These are phyloP conservation scores for Tolypeutes matacus DNA, from an alignment of 2,797 vertebrate genomes.

Conservation along the genomic window DNA sequence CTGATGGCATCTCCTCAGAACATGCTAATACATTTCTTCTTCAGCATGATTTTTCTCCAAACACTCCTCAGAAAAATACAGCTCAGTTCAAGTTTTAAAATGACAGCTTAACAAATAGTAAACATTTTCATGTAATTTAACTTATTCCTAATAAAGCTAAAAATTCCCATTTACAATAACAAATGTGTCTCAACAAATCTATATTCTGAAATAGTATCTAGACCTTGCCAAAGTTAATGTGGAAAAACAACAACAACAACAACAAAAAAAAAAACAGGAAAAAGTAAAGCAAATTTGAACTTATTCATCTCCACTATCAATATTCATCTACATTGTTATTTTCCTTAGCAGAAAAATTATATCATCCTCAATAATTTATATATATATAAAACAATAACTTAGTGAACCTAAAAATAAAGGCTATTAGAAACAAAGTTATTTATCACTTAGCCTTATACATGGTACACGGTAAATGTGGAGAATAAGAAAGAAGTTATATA, in stretches of 20 bases:
- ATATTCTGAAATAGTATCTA: background rate
- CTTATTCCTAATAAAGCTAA: slow-evolving; percentile 47
- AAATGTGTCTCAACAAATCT: slow-evolving; percentile 45
- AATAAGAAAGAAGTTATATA: background rate
- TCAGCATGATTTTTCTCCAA: slow-evolving; percentile 30
- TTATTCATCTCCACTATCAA: slow-evolving; percentile 8
- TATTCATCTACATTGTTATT: slow-evolving; percentile 35
- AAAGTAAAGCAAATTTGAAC: slow-evolving; percentile 9
- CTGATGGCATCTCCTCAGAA: slow-evolving; percentile 50
- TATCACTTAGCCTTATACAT: background rate
- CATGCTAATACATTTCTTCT: background rate
- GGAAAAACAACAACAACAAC: no score
- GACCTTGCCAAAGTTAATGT: slow-evolving; percentile 32
- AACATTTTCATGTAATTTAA: slow-evolving; percentile 59
- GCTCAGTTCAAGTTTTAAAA: background rate
- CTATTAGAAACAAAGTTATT: background rate
- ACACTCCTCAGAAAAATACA: slow-evolving; percentile 62
- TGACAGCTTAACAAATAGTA: slow-evolving; percentile 47
- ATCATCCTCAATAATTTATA: background rate
- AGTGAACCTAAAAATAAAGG: slow-evolving; percentile 37
- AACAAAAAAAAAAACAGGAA: background rate
- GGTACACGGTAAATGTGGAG: background rate
- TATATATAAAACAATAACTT: background rate
- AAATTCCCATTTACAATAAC: slow-evolving; percentile 9
- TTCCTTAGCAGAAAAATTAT: slow-evolving; percentile 40